Evolutionary conservation across 2,888 invertebrate genomes (phyloP), one percentile per base, ranked within the genome.

Genomic region (Amblyteles armatorius): DNA sequence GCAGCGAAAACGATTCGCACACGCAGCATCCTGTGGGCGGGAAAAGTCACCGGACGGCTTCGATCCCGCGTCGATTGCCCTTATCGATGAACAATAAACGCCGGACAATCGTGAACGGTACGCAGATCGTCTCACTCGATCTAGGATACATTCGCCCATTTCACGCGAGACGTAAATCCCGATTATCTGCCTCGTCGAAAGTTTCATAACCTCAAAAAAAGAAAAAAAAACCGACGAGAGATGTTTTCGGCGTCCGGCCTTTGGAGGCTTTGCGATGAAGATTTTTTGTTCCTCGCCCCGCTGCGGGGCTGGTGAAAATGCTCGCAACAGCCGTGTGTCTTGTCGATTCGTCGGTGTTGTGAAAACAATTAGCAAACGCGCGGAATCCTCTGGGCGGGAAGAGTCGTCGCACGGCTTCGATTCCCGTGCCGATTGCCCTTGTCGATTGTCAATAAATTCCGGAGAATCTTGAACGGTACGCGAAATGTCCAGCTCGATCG

Each of bases 141-240:
- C n/a, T 0, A n/a, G 22, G 11, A 67, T n/a, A 11, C 5, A 33
- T 60, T 22, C 50, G 22, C 50, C 19, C 13, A 1, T 1, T 16
- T n/a, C 16, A 13, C 0, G 6, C 16, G 33, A 26, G 16, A 48
- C 11, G 48, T 19, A 36, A 63, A 33, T 36, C 7, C n/a, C 16
- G 19, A 9, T 29, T 36, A 19, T 48, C 36, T 13, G 3, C 33
- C 13, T 7, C 40, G 0, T 7, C 7, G 19, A 19, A 50, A 60
- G 13, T n/a, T 16, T 33, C 13, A 48, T 79, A 79, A 79, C 78
- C 69, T 79, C 33, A 67, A 78, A 29, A 68, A 55, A 78, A 29
- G 22, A 22, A 22, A 22, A 22, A 22, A 22, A 0, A 22, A 22
- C 22, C 22, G 22, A 22, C 22, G 22, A 1, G 22, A 22, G 22